phyloP scores from a whole-genome alignment of 1,140 invertebrate species.

The Apis laboriosa region DNA sequence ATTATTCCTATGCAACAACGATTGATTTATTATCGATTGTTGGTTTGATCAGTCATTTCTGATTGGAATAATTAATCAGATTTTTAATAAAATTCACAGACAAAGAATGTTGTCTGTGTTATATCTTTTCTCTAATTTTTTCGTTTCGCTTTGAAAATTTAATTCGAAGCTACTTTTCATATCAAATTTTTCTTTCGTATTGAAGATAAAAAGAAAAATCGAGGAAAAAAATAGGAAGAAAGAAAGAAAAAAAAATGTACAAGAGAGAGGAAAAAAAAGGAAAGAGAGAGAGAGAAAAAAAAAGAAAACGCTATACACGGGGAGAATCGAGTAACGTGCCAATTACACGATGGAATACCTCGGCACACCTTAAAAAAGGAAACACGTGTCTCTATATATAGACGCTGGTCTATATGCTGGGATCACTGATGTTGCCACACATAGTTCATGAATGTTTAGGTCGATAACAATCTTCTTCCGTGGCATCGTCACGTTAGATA shows the following conservation, averaged over 20 bases:
- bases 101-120: not conserved
- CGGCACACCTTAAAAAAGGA: conserved; percentile 56
- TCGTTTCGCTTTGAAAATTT: not conserved
- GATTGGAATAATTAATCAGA: conserved; percentile 26
- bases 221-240: not conserved
- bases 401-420: conserved; percentile 40
- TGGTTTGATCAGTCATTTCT: conserved; percentile 38
- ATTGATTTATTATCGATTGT: conserved; percentile 54
- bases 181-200: not conserved
- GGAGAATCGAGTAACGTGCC: conserved; percentile 31
- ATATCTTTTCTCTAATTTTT: not conserved
- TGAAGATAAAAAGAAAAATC: not conserved
- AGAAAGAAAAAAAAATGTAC: not conserved
- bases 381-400: conserved; percentile 62
- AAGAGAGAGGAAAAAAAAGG: not conserved
- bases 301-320: not conserved
- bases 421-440: conserved; percentile 48
- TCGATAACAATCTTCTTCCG: conserved; percentile 40
- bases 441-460: conserved; percentile 52
- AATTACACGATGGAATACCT: conserved; percentile 46
- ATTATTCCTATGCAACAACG: conserved; percentile 43
- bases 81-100: conserved; percentile 27
- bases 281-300: not conserved
- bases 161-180: not conserved
- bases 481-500: conserved; percentile 8